Evolutionary conservation across 2,888 invertebrate genomes (phyloP).

Genomic region (Trichopria drosophilae): DNA sequence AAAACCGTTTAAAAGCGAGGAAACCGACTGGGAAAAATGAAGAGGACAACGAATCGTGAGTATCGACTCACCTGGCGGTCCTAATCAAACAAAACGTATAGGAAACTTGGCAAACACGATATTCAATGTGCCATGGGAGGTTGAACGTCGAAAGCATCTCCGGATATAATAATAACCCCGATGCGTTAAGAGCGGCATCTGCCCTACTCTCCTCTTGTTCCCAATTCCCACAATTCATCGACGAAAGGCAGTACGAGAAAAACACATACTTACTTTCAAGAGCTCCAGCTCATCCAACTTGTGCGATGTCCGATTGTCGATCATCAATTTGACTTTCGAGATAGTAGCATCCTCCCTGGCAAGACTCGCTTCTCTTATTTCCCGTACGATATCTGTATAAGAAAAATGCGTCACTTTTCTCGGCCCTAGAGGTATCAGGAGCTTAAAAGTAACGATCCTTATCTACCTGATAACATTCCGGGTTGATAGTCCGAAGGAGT

Average conservation of each 20-base stretch:
- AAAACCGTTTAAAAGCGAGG: no score
- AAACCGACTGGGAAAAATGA: constrained; percentile 1
- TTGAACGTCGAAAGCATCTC: no score
- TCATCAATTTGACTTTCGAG: constrained; percentile 48
- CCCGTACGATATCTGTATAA: constrained; percentile 52
- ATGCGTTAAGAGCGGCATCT: no score
- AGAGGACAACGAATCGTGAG: not conserved
- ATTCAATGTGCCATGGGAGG: constrained; percentile 21
- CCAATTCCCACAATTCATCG: no score
- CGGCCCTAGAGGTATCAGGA: constrained; percentile 2
- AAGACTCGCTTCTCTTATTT: constrained; percentile 55
- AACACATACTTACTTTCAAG: constrained; percentile 44
- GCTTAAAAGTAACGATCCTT: not conserved
- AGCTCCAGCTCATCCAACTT: constrained; percentile 45
- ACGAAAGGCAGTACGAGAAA: no score
- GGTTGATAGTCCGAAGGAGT: constrained; percentile 53
- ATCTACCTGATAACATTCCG: constrained; percentile 55
- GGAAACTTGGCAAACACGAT: no score
- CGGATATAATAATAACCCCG: no score
- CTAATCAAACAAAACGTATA: constrained; percentile 58
- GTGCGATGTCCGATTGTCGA: constrained; percentile 46
- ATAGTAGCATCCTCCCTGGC: constrained; percentile 53
- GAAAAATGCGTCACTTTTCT: constrained; percentile 9
- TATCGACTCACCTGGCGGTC: constrained; percentile 51
- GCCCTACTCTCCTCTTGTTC: no score